These are phyloP conservation scores for Heteropelma amictum DNA, from an alignment of 2,888 invertebrate species.

Conservation along the genomic window DNA sequence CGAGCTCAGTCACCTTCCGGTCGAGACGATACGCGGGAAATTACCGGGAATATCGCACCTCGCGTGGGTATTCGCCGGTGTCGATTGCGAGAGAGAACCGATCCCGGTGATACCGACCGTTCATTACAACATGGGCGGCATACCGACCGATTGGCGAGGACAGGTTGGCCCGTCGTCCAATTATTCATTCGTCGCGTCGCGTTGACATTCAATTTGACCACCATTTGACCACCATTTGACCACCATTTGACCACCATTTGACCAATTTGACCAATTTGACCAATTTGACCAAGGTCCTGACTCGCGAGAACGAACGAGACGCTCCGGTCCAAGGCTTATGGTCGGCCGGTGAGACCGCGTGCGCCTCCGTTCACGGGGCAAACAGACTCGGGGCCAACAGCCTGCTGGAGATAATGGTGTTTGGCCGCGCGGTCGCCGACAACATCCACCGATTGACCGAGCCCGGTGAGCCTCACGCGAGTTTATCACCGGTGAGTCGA, in stretches of 20 bases:
- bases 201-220: too few relatives aligned
- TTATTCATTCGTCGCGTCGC: too few relatives aligned
- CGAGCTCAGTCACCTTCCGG: conserved; percentile 96
- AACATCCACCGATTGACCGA: conserved; percentile 90
- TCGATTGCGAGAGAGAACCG: conserved; percentile 97
- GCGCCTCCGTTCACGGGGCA: conserved; percentile 98
- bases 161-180: conserved; percentile 79
- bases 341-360: conserved; percentile 96
- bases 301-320: conserved; percentile 82
- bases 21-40: conserved; percentile 88
- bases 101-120: conserved; percentile 99
- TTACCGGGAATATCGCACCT: conserved; percentile 98
- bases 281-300: conserved; percentile 82
- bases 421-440: conserved; percentile 96
- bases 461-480: conserved; percentile 89
- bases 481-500: conserved; percentile 84
- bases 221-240: background rate
- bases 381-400: conserved; percentile 99
- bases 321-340: conserved; percentile 91
- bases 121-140: conserved; percentile 99
- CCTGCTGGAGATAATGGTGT: conserved; percentile 97
- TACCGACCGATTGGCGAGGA: conserved; percentile 97
- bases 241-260: background rate
- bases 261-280: too few relatives aligned
- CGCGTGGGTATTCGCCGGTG: conserved; percentile 98